A percentile compares a stretch with the other conserved stretches of the same genome.
phyloP scores from a whole-genome alignment of 1,140 invertebrate species.

The Ceratosolen solmsi region DNA sequence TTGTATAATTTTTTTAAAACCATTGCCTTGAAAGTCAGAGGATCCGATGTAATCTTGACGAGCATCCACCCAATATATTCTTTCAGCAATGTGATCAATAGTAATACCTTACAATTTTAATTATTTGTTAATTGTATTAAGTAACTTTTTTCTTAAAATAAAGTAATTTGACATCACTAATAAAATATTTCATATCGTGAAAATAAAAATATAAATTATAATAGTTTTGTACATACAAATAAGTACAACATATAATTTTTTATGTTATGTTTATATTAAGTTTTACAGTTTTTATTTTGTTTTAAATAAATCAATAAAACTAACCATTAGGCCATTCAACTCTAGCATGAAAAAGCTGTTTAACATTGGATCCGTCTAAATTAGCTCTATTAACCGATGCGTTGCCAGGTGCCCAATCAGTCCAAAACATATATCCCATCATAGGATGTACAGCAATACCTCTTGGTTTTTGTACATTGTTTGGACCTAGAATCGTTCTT shows the following conservation, averaged over 20 bases:
- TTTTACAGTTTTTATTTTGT: too few relatives aligned
- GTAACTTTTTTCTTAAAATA: neutral
- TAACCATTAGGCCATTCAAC: conserved; percentile 90
- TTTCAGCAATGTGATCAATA: conserved; percentile 86
- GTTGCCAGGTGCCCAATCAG: conserved; percentile 88
- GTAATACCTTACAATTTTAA: conserved; percentile 75
- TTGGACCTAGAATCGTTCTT: conserved; percentile 82
- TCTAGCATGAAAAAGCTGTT: conserved; percentile 80
- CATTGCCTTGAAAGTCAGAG: conserved; percentile 86
- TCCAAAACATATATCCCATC: conserved; percentile 91
- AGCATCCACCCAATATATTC: conserved; percentile 92
- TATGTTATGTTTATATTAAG: too few relatives aligned
- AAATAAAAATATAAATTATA: too few relatives aligned
- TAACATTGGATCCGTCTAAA: conserved; percentile 86
- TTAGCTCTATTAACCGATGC: conserved; percentile 88
- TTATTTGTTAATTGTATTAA: neutral
- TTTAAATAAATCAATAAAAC: conserved; percentile 20
- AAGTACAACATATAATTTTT: too few relatives aligned
- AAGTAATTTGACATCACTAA: too few relatives aligned
- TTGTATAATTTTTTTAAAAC: conserved; percentile 81
- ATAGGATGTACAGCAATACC: conserved; percentile 91
- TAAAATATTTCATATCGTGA: too few relatives aligned
- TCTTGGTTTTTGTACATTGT: conserved; percentile 84
- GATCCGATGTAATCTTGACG: conserved; percentile 89
- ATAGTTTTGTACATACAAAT: too few relatives aligned